These are phyloP conservation scores for Dendroctonus valens DNA, from an alignment of 1,140 invertebrate genomes.

Conservation along the genomic window DNA sequence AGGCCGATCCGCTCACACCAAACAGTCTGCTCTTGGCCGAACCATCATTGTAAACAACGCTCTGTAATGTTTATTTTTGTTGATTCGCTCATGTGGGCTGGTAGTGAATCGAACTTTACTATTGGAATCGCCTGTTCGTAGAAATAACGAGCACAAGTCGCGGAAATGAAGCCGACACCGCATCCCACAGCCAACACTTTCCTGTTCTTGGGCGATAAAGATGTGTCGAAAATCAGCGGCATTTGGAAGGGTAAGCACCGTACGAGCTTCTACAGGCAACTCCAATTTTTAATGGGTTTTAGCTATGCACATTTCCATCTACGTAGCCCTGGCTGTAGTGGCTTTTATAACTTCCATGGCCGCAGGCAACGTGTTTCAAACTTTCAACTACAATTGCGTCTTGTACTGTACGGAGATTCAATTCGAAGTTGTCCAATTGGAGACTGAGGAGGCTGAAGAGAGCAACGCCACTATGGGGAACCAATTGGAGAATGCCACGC, in stretches of 20 bases:
- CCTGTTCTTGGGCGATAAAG: constrained; percentile 25
- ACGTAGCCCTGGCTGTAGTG: constrained; percentile 20
- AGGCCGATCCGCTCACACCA: not conserved
- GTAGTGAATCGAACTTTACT: constrained; percentile 12
- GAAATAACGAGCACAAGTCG: constrained; percentile 2
- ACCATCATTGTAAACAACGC: constrained; percentile 15
- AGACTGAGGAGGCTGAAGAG: not conserved
- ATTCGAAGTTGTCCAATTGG: constrained; percentile 3
- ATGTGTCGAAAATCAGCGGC: constrained; percentile 22
- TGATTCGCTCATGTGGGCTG: constrained; percentile 20
- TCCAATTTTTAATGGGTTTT: constrained; percentile 8
- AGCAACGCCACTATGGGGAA: not conserved
- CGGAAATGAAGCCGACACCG: not conserved
- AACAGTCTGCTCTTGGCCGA: constrained; percentile 4
- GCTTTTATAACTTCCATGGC: constrained; percentile 25
- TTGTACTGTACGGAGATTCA: constrained; percentile 18
- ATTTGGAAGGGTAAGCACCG: constrained; percentile 30
- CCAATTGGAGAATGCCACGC: no score
- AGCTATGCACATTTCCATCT: constrained; percentile 26
- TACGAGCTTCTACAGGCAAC: not conserved
- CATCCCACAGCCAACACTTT: constrained; percentile 11
- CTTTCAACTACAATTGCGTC: constrained; percentile 31
- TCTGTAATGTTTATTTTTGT: constrained; percentile 30
- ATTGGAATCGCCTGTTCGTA: constrained; percentile 4
- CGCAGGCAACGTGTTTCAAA: constrained; percentile 28